Conservation (phyloP, 2,113 vertebrate species). For the Xiphias gladius region DNA sequence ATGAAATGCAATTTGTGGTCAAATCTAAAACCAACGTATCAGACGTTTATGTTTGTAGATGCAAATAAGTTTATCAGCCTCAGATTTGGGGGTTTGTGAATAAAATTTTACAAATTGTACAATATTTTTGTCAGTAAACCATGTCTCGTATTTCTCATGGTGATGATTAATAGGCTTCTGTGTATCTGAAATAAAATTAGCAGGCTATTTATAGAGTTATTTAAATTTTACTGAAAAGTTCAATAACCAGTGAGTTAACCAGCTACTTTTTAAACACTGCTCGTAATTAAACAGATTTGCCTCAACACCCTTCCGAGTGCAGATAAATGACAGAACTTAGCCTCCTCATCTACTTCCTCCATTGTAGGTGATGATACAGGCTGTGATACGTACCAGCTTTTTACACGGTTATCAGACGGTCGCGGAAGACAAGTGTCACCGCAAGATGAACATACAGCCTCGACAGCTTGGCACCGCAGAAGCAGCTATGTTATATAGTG, state of each 20-base stretch:
- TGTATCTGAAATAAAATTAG: not conserved
- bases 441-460: conserved; percentile 2
- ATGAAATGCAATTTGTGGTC: not conserved
- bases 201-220: not conserved
- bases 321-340: not conserved
- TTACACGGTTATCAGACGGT: not conserved
- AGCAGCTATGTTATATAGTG: not conserved
- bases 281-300: not conserved
- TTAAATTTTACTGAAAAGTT: too few relatives aligned
- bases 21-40: too few relatives aligned
- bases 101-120: not conserved
- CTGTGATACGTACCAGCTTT: not conserved
- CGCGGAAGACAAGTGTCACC: not conserved
- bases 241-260: not conserved
- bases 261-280: not conserved
- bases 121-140: not conserved
- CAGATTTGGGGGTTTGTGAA: not conserved
- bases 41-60: not conserved
- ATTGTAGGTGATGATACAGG: not conserved
- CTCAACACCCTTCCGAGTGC: not conserved
- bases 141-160: not conserved
- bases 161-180: not conserved
- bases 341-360: conserved; percentile 33
- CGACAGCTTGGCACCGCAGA: not conserved
- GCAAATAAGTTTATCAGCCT: not conserved